Percentiles rank a stretch among this genome's conserved stretches.
Conservation (phyloP, 2,888 invertebrate species). For the Ptychoptera albimana region DNA sequence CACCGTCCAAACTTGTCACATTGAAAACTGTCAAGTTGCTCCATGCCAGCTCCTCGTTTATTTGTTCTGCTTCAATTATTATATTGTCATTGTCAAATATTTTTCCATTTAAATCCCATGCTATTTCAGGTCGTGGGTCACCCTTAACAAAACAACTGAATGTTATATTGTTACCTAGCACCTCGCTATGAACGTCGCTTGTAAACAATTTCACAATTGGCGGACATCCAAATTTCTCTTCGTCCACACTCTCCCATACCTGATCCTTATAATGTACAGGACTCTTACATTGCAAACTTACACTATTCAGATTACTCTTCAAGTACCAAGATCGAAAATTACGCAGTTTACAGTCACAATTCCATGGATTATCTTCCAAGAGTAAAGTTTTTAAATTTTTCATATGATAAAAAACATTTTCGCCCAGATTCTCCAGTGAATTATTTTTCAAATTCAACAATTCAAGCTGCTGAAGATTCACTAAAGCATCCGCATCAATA, state of each 20-base stretch:
- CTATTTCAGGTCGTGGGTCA: slow-evolving; percentile 67
- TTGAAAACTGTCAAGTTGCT: slow-evolving; percentile 69
- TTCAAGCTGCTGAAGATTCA: slow-evolving; percentile 53
- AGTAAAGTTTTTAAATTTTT: slow-evolving; percentile 64
- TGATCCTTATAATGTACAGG: slow-evolving; percentile 52
- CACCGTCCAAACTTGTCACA: slow-evolving; percentile 65
- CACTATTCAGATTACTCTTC: slow-evolving; percentile 58
- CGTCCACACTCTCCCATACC: slow-evolving; percentile 60
- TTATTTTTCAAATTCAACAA: slow-evolving; percentile 71
- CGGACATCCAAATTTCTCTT: slow-evolving; percentile 66
- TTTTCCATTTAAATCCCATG: slow-evolving; percentile 67
- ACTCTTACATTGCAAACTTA: slow-evolving; percentile 54
- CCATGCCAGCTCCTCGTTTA: slow-evolving; percentile 40
- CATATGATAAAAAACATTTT: slow-evolving; percentile 51
- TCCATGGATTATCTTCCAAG: slow-evolving; percentile 77
- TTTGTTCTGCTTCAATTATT: slow-evolving; percentile 17
- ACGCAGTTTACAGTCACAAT: slow-evolving; percentile 73
- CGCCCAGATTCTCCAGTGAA: slow-evolving; percentile 51
- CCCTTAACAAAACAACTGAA: slow-evolving; percentile 69
- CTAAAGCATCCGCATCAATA: slow-evolving; percentile 62
- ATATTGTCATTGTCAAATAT: slow-evolving; percentile 38
- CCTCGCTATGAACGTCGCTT: slow-evolving; percentile 41
- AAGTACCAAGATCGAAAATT: slow-evolving; percentile 75
- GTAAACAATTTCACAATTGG: slow-evolving; percentile 53
- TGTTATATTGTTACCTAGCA: slow-evolving; percentile 67